Base-by-base conservation (phyloP, 2,797 vertebrate genomes). In the Lycodopsis pacificus region DNA sequence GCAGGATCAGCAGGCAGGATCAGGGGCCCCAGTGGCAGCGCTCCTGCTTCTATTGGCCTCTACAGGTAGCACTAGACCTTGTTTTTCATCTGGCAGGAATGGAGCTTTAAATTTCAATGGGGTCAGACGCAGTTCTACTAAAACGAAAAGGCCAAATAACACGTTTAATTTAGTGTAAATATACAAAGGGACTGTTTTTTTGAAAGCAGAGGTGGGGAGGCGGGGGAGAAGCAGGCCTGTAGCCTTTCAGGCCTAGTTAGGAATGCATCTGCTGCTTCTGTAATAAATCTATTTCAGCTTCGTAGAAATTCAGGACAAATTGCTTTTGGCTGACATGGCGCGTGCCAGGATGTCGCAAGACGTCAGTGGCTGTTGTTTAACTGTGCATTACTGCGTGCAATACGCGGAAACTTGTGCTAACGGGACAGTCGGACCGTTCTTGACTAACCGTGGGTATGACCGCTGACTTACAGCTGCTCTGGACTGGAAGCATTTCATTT, bases 261-360 rank as follows among this genome's bases (percentile, higher is more conserved):
- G 73, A 91, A 87, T 92, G 71, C 54, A 77, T 87, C 82, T 51
- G 77, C 68, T 80, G 79, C 22, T 49, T 83, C 79, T 36, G 49
- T 78, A 89, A 88, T 90, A 91, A 89, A 92, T 92, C 84, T 86
- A 58, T 94, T 93, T 88, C 75, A 88, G 86, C 84, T 87, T 73
- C 79, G 36, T 76, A 77, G 75, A 83, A 81, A 89, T 85, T 83
- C 88, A 71, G 82, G 80, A 80, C 85, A 84, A 90, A 86, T 89
- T 93, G 63, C 80, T 93, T 92, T 95, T 95, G 93, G 91, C 93
- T 96, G 92, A 94, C 88, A 70, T 51, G 64, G 65, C 54, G 4
- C 44, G 54, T 91, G 81, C 77, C 78, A 62, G 62, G 51, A 70
- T 68, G 57, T 79, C 75, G 64, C 76, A 57, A 67, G 68, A 54